Base-by-base conservation (phyloP, 2,113 vertebrate genomes). In the Poeciliopsis retropinna region DNA sequence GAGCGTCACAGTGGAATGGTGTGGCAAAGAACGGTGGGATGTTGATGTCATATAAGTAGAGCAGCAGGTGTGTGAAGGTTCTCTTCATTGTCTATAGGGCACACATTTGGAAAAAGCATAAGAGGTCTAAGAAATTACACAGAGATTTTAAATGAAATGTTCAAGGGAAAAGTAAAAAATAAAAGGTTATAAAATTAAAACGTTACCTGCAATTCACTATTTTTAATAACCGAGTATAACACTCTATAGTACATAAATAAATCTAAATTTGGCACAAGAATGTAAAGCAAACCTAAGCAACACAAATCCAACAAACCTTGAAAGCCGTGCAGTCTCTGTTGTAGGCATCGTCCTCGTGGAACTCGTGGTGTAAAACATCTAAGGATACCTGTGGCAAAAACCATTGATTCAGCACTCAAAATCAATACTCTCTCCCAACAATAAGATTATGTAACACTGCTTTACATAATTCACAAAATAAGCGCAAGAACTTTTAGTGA, bases 1-100 rank as follows among this genome's bases (percentile, higher is more conserved):
- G 92, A 64, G 93, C 93, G 17, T 97, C 96, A 86, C 98, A 99
- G 80, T 96, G 95, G 85, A 98, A 98, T 28, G 96, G 96, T 4
- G 87, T 95, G 80, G 96, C 90, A 32, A 93, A 95, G 91, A 95
- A 96, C 27, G 93, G 87, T 2, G 62, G 60, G 22, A 29, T 47
- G 1, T 67, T 67, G 7, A 80, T 2, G 57, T 87, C 63, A 0
- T 82, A 75, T 13, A 85, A 70, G 47, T 71, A 73, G 60, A 78
- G 22, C 64, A 88, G 65, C 37, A 91, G 57, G 57, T 84, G 71
- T 28, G 66, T 89, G 76, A 88, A 70, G 31, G 27, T 76, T 74
- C 31, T 85, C 79, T 31, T 93, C n/a, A 70, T 70, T 0, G 93
- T 90, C 94, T 95, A 79, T 60, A 63, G 28, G 70, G 30, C 76